phyloP scores from a whole-genome alignment of 2,797 vertebrate genomes.

The Numenius phaeopus region DNA sequence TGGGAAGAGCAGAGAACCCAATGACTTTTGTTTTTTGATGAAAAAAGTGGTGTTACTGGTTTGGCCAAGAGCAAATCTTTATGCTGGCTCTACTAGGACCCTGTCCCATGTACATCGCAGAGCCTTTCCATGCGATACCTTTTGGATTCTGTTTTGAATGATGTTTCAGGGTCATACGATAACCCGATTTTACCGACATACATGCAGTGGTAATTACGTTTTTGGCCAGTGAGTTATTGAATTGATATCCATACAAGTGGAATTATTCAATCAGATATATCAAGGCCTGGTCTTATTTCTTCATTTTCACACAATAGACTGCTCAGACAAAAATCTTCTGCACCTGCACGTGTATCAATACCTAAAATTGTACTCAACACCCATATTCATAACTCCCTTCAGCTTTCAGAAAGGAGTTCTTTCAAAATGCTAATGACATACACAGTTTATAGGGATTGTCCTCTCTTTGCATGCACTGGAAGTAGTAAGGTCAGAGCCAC shows the following conservation, averaged over 20 bases:
- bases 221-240: neutral
- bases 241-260: neutral
- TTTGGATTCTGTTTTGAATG: neutral
- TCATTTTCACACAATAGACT: neutral
- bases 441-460: neutral
- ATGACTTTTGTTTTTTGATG: neutral
- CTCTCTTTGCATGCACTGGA: neutral
- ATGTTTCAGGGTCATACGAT: neutral
- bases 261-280: neutral
- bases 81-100: neutral
- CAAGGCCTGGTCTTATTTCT: neutral
- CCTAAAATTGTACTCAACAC: neutral
- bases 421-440: neutral
- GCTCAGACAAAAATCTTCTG: neutral
- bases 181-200: neutral
- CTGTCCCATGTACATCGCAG: neutral
- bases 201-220: fast-evolving
- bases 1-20: neutral
- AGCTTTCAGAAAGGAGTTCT: neutral
- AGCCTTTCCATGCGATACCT: neutral
- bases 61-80: neutral
- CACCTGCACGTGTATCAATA: neutral
- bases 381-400: neutral
- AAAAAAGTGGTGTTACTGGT: neutral
- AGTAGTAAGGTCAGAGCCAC: neutral